Percentiles rank a stretch among this genome's conserved stretches.
Evolutionary conservation across 2,797 vertebrate genomes (phyloP).

Genomic region (Lates japonicus): DNA sequence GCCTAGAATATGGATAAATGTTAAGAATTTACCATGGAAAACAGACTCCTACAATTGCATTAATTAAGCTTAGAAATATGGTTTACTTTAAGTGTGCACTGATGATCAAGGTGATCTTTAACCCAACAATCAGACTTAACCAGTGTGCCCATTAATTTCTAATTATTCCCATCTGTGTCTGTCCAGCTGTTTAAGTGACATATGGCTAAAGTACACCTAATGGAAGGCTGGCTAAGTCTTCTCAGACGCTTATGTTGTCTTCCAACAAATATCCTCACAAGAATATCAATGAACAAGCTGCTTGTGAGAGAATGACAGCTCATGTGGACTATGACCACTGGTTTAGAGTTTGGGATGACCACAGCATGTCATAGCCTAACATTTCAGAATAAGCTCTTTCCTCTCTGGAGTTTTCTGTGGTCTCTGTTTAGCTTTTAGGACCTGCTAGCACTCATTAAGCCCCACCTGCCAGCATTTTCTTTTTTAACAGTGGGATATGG

Average conservation of each 20-base stretch:
- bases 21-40: no score
- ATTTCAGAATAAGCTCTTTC: neutral
- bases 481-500: neutral
- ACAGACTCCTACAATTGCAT: neutral
- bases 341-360: neutral
- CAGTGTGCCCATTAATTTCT: conserved; percentile 17
- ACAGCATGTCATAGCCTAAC: neutral
- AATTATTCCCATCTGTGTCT: conserved; percentile 27
- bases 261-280: neutral
- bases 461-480: neutral
- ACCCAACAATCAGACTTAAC: neutral
- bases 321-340: neutral
- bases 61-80: neutral
- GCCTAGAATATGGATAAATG: no score
- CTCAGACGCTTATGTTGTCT: neutral
- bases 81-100: neutral
- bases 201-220: conserved; percentile 35
- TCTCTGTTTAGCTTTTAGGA: neutral
- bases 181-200: conserved; percentile 44
- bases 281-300: neutral
- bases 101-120: neutral
- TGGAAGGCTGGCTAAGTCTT: conserved; percentile 16
- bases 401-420: neutral
- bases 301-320: neutral
- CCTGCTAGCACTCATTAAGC: neutral